Base-by-base conservation (phyloP, 2,113 vertebrate genomes). In the Protobothrops mucrosquamatus region DNA sequence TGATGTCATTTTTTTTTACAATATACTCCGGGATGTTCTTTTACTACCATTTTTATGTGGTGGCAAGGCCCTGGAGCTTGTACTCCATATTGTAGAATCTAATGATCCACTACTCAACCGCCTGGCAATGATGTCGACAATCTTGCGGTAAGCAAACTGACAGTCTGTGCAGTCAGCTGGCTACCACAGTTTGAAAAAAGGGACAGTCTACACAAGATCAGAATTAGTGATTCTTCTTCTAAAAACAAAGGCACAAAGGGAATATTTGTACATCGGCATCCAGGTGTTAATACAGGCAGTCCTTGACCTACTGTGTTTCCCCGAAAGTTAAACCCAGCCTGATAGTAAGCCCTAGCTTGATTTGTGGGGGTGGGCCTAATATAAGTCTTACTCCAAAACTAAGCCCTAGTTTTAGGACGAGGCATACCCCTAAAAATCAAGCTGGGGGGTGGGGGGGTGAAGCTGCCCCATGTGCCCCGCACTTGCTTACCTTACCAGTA, bases 21-120 rank as follows among this genome's bases (percentile, higher is more conserved):
- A 15, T 85, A 59, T 81, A 56, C 64, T 89, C 64, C 18, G 69
- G 88, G 69, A 55, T 89, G 69, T 89, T 89, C 34, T 88, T 92
- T 92, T 89, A 89, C 92, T 89, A 24, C 69, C 88, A 34, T 89
- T 89, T 92, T 92, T 89, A 89, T 92, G 92, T 85, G 88, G 69
- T 85, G 92, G 88, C 92, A 89, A 89, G 61, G 92, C 92, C 92
- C 88, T 26, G 43, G 64, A 92, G 92, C 92, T 89, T 89, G 88
- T 92, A 57, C 85, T 85, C 92, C 54, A 39, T 92, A 89, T 92
- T 92, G 92, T 92, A 57, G 54, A 57, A 92, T 89, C 89, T 89
- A 92, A 92, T 89, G 92, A 74, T 85, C 57, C 88, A 59, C 39
- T 48, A 43, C 92, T 85, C 15, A 51, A 85, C 57, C 24, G 26